phyloP scores from a whole-genome alignment of 2,888 invertebrate species.

The Gibbula magus region DNA sequence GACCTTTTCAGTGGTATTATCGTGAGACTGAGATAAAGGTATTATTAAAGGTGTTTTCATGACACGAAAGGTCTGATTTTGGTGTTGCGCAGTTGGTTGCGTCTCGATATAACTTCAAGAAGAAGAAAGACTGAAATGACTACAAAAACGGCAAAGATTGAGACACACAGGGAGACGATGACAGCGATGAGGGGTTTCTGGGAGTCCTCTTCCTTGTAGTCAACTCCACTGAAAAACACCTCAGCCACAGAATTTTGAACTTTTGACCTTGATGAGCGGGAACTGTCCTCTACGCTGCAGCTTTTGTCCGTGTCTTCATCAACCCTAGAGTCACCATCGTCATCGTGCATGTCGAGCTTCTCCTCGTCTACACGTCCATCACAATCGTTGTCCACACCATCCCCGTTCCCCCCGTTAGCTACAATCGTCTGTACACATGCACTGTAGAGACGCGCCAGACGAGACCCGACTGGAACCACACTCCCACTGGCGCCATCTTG shows the following conservation, averaged over 20 bases:
- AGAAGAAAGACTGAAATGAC: constrained; percentile 49
- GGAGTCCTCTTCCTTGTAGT: constrained; percentile 36
- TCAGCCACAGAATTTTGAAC: neutral
- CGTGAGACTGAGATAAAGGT: too few relatives aligned
- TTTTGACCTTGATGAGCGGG: neutral
- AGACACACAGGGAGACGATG: constrained; percentile 51
- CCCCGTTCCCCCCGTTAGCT: constrained; percentile 46
- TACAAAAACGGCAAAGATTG: constrained; percentile 48
- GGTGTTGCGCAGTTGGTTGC: constrained; percentile 46
- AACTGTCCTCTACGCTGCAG: constrained; percentile 1
- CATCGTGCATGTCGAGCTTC: constrained; percentile 41
- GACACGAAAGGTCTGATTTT: constrained; percentile 54
- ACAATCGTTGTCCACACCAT: constrained; percentile 61
- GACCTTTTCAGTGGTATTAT: too few relatives aligned
- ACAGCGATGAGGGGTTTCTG: constrained; percentile 48
- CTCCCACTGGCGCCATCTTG: constrained; percentile 39
- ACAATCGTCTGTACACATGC: constrained; percentile 42
- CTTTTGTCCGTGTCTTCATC: constrained; percentile 49
- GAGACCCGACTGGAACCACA: constrained; percentile 51
- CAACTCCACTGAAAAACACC: constrained; percentile 23
- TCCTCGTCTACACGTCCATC: constrained; percentile 56
- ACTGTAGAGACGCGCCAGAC: constrained; percentile 49
- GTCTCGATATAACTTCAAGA: constrained; percentile 41
- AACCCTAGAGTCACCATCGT: constrained; percentile 46
- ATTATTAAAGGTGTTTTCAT: constrained; percentile 28